These are phyloP conservation scores for Aphrophora alni DNA, from an alignment of 2,888 invertebrate genomes.

Conservation along the genomic window DNA sequence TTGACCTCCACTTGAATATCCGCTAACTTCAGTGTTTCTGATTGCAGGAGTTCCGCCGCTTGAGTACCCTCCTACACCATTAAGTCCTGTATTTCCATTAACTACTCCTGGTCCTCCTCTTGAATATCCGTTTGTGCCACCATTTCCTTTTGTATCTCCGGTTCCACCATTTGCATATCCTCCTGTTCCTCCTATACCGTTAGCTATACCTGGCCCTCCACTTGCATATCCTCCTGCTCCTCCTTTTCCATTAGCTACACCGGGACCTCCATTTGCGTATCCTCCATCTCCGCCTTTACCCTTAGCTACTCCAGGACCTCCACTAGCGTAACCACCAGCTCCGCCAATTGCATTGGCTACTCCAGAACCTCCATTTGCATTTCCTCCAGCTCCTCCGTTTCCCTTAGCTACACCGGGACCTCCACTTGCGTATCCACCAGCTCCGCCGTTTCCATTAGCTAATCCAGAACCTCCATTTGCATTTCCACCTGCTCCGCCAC, in stretches of 20 bases:
- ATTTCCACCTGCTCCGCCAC: conserved; percentile 20
- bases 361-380: conserved; percentile 9
- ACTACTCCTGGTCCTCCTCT: too few relatives aligned
- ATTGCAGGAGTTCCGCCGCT: too few relatives aligned
- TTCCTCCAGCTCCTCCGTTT: background rate
- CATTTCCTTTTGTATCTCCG: background rate
- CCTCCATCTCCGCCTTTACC: background rate
- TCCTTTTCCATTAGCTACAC: background rate
- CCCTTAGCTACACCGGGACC: conserved; percentile 20
- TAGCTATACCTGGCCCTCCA: background rate
- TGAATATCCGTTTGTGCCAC: background rate
- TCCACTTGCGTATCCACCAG: conserved; percentile 19
- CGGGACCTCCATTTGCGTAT: conserved; percentile 6
- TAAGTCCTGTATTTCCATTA: too few relatives aligned
- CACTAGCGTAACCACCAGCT: background rate
- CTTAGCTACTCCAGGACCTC: background rate
- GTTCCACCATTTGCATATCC: background rate
- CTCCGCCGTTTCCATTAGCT: conserved; percentile 19
- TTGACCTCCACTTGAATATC: background rate
- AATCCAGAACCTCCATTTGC: conserved; percentile 12
- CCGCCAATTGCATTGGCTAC: background rate
- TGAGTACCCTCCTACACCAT: background rate
- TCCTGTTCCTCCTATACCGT: background rate
- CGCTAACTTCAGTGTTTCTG: too few relatives aligned
- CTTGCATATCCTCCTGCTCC: background rate